Evolutionary conservation across 2,888 invertebrate species (phyloP).

Genomic region (Macrosiphum euphorbiae): DNA sequence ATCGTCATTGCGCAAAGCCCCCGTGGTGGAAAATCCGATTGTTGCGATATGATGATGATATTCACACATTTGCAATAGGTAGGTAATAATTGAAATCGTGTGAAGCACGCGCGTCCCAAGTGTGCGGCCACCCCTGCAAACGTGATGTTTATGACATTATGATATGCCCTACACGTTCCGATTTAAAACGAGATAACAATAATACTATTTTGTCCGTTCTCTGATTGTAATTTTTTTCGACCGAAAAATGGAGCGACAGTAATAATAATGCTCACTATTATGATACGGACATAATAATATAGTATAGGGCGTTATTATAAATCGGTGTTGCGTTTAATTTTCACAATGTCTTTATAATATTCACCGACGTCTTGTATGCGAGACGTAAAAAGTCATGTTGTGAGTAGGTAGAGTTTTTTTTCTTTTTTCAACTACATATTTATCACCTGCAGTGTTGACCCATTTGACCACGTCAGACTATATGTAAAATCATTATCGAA

Average conservation of each 20-base stretch:
- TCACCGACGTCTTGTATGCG: background rate
- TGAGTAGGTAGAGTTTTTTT: background rate
- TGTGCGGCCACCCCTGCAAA: background rate
- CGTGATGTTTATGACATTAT: slow-evolving; percentile 16
- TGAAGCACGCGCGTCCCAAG: slow-evolving; percentile 10
- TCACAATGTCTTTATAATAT: background rate
- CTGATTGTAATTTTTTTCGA: background rate
- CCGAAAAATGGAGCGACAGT: background rate
- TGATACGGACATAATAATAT: background rate
- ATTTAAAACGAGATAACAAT: background rate
- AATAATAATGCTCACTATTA: background rate
- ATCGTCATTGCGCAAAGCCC: background rate
- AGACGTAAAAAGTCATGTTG: background rate
- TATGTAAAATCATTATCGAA: background rate
- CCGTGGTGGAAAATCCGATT: slow-evolving; percentile 10
- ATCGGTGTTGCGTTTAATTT: background rate
- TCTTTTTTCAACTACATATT: background rate
- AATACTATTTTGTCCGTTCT: background rate
- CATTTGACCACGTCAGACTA: background rate
- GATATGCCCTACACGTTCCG: background rate
- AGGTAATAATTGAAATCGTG: slow-evolving; percentile 13
- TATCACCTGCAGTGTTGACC: background rate
- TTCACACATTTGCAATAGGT: background rate
- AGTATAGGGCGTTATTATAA: background rate
- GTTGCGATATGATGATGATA: background rate